These are phyloP conservation scores for Octopus bimaculoides DNA, from an alignment of 1,140 invertebrate species.

Conservation along the genomic window DNA sequence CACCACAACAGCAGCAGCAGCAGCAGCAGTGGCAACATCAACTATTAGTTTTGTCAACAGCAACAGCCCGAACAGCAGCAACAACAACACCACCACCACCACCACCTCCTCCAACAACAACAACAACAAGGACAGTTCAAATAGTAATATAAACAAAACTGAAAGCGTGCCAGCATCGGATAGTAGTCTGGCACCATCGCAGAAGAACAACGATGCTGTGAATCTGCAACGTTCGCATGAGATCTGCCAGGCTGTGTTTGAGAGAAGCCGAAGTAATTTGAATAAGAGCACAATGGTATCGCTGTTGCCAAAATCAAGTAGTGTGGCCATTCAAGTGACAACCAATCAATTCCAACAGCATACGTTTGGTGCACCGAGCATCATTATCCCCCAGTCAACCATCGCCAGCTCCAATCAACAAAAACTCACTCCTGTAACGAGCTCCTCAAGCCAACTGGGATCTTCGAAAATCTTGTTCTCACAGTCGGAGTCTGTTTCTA, in stretches of 20 bases:
- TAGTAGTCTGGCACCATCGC: conserved; percentile 60
- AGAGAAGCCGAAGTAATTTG: conserved; percentile 50
- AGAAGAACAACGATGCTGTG: conserved; percentile 62
- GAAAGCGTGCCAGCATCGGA: conserved; percentile 27
- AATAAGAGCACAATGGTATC: conserved; percentile 18
- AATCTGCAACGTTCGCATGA: conserved; percentile 92
- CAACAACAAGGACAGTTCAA: conserved; percentile 23
- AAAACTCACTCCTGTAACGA: not conserved
- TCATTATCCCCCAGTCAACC: conserved; percentile 4
- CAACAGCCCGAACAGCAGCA: not conserved
- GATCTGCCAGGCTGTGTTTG: conserved; percentile 92
- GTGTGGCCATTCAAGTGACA: not conserved
- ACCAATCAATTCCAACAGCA: conserved; percentile 9
- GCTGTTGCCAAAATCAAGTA: not conserved
- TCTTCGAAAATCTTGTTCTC: conserved; percentile 41
- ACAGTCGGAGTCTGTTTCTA: conserved; percentile 20
- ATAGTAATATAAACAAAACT: conserved; percentile 25
- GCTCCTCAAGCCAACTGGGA: conserved; percentile 24
- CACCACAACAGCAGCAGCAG: conserved; percentile 13
- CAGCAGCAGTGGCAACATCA: conserved; percentile 21
- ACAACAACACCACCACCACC: not conserved
- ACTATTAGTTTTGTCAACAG: not conserved
- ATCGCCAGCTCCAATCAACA: not conserved
- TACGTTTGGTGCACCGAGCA: not conserved
- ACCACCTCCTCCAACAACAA: not conserved